Conservation (phyloP, 2,113 vertebrate species). For the Taxidea taxus region DNA sequence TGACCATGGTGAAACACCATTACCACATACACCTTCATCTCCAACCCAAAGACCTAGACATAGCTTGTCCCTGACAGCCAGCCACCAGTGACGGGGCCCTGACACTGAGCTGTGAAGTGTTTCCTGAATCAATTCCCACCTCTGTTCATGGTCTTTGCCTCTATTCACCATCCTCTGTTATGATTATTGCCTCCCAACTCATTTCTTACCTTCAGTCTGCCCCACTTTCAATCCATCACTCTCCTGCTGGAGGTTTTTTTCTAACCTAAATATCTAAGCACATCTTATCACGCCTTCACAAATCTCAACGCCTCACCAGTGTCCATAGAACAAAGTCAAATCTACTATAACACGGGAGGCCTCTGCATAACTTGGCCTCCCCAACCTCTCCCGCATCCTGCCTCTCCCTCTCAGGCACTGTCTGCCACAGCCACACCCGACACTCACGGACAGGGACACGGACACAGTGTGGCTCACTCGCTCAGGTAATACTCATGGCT, state of each 20-base stretch:
- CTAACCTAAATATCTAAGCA: background rate
- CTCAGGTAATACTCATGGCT: background rate
- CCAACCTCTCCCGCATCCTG: background rate
- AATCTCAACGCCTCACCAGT: background rate
- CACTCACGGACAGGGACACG: accelerated
- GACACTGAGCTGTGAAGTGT: background rate
- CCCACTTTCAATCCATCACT: background rate
- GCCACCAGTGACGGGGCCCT: background rate
- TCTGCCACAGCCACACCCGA: background rate
- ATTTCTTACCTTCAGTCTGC: background rate
- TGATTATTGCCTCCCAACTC: background rate
- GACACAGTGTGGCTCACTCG: background rate
- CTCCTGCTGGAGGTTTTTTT: background rate
- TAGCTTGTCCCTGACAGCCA: background rate
- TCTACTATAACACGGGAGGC: background rate
- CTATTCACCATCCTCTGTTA: background rate
- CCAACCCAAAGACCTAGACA: background rate
- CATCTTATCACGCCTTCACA: background rate
- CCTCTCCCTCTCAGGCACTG: background rate
- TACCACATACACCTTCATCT: background rate
- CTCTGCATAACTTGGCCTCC: background rate
- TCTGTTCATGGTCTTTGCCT: background rate
- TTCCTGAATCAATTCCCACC: background rate
- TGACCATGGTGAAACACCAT: background rate
- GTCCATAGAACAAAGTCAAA: background rate